These are phyloP conservation scores for Simalia tracyae DNA, from an alignment of 2,797 vertebrate species.

Conservation along the genomic window DNA sequence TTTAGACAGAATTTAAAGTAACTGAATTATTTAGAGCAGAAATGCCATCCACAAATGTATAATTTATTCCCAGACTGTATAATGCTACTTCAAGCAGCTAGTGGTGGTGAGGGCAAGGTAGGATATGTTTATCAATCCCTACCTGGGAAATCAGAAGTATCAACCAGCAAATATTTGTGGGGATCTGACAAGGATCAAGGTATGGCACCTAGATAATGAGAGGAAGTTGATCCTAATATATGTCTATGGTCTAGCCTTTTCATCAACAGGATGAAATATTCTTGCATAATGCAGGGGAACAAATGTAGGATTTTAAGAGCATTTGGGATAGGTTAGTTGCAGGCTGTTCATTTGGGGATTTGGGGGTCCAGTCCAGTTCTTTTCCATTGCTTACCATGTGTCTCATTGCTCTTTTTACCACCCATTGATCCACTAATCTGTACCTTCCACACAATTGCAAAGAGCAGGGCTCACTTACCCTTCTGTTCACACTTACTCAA, in stretches of 20 bases:
- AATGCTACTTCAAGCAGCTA: constrained; percentile 49
- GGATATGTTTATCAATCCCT: constrained; percentile 29
- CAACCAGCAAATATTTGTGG: neutral
- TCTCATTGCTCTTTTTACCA: neutral
- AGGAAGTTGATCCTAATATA: neutral
- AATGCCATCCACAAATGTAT: constrained; percentile 57
- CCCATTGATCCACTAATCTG: neutral
- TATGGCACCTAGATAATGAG: neutral
- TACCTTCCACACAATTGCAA: neutral
- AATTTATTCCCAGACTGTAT: constrained; percentile 62
- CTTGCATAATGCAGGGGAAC: neutral
- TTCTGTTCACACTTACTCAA: neutral
- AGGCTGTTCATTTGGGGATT: neutral
- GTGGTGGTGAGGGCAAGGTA: neutral
- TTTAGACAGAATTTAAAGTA: constrained; percentile 66
- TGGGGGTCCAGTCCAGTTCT: neutral
- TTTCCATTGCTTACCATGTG: neutral
- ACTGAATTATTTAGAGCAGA: constrained; percentile 70
- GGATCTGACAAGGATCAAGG: neutral
- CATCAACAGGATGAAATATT: neutral
- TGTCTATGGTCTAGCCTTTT: neutral
- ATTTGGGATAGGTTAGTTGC: neutral
- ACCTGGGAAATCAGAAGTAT: constrained; percentile 22
- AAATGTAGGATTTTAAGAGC: neutral
- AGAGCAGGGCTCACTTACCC: neutral